phyloP scores from a whole-genome alignment of 2,113 vertebrate genomes.

The Centropristis striata region DNA sequence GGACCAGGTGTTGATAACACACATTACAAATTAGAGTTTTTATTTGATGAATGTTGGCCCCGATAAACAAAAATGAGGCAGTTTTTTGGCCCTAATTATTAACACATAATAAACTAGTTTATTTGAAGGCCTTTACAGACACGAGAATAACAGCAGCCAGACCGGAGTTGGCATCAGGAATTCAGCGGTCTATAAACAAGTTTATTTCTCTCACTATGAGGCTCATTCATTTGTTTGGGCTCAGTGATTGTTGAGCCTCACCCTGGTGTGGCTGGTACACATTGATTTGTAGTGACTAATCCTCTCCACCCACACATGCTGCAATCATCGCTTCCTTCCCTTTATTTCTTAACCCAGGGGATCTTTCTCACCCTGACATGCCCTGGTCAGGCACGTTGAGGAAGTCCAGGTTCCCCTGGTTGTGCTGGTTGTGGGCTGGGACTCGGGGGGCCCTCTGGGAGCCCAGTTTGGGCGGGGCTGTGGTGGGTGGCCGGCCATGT shows the following conservation, averaged over 20 bases:
- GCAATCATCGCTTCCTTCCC: background rate
- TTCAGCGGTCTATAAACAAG: slow-evolving; percentile 27
- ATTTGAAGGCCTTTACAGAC: background rate
- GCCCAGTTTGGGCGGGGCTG: slow-evolving; percentile 75
- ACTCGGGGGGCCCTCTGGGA: slow-evolving; percentile 69
- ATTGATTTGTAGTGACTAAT: slow-evolving; percentile 31
- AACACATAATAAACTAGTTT: slow-evolving; percentile 6
- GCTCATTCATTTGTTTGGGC: background rate
- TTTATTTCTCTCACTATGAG: slow-evolving; percentile 1
- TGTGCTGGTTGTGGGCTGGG: slow-evolving; percentile 71
- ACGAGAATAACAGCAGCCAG: background rate
- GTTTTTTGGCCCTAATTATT: too few species aligned
- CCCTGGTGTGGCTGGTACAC: slow-evolving; percentile 11
- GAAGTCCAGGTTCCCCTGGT: slow-evolving; percentile 90
- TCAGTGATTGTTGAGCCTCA: slow-evolving; percentile 11
- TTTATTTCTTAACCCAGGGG: background rate
- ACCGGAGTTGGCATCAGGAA: background rate
- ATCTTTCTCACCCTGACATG: slow-evolving; percentile 90
- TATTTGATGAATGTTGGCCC: too few species aligned
- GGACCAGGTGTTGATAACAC: too few species aligned
- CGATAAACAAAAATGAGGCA: too few species aligned
- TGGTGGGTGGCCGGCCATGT: slow-evolving; percentile 77
- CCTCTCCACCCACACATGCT: slow-evolving; percentile 13
- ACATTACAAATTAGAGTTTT: too few species aligned
- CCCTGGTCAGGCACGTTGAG: slow-evolving; percentile 96